A percentile compares a stretch with the other conserved stretches of the same genome.
phyloP scores from a whole-genome alignment of 1,140 invertebrate genomes.

The Eubasilissa regina region DNA sequence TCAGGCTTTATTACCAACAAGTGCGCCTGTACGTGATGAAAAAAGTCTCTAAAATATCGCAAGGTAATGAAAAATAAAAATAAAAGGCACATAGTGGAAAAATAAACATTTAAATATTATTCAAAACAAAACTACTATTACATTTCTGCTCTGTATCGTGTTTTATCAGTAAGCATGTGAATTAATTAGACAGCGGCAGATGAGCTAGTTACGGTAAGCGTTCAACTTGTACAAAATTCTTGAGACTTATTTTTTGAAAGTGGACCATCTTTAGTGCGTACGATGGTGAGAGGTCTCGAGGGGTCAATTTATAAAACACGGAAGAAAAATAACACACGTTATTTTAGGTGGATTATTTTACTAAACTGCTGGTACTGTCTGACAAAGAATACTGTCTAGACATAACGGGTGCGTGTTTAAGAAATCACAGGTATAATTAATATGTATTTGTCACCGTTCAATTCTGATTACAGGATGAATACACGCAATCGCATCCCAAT shows the following conservation, averaged over 20 bases:
- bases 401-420: too few species aligned
- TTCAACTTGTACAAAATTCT: not conserved
- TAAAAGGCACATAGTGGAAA: not conserved
- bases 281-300: not conserved
- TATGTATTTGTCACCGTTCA: too few species aligned
- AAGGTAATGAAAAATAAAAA: not conserved
- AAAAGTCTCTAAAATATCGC: slow-evolving; percentile 18
- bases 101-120: not conserved
- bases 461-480: too few species aligned
- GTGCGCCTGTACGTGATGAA: slow-evolving; percentile 27
- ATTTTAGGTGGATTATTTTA: too few species aligned
- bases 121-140: too few species aligned
- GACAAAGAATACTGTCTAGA: too few species aligned
- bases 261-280: slow-evolving; percentile 5
- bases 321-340: too few species aligned
- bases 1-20: not conserved
- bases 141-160: too few species aligned
- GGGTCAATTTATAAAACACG: not conserved
- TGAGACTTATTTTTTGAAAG: not conserved
- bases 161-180: not conserved
- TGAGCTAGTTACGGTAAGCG: not conserved
- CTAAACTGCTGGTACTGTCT: too few species aligned
- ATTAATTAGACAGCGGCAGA: not conserved
- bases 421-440: too few species aligned
- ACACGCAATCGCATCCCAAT: too few species aligned